Evolutionary conservation across 2,113 vertebrate species (phyloP).

Genomic region (Aspidoscelis tigris): DNA sequence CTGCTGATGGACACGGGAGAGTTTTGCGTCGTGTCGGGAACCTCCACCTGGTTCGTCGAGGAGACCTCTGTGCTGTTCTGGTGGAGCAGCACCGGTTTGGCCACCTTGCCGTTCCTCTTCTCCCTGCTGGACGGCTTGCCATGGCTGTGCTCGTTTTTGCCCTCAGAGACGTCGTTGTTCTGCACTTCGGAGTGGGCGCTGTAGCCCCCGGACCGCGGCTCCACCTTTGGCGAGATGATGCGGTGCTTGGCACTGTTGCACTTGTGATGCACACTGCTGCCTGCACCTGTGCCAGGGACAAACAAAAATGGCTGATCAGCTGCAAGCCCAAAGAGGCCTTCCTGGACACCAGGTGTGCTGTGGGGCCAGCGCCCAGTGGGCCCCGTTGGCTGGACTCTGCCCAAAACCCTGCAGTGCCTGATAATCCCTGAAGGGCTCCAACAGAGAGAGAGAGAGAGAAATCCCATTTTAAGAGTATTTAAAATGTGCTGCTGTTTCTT

Average conservation of each 20-base stretch:
- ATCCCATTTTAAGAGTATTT: no score
- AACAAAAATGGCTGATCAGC: slow-evolving; percentile 27
- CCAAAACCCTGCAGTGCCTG: no score
- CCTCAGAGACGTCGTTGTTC: slow-evolving; percentile 97
- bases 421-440: no score
- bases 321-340: not conserved
- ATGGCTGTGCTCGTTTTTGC: slow-evolving; percentile 92
- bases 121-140: slow-evolving; percentile 87
- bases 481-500: no score
- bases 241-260: slow-evolving; percentile 99
- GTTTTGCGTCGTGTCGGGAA: slow-evolving; percentile 98
- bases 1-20: slow-evolving; percentile 99
- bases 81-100: slow-evolving; percentile 92
- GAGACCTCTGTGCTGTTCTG: slow-evolving; percentile 98
- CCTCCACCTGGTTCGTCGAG: slow-evolving; percentile 98
- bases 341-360: no score
- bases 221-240: slow-evolving; percentile 98
- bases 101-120: slow-evolving; percentile 96
- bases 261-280: slow-evolving; percentile 98
- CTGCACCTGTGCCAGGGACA: slow-evolving; percentile 83
- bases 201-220: slow-evolving; percentile 90
- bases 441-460: no score
- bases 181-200: slow-evolving; percentile 94
- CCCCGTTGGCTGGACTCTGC: no score
- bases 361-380: no score